Conservation (phyloP, 2,113 vertebrate species). For the Tachysurus vachellii region DNA sequence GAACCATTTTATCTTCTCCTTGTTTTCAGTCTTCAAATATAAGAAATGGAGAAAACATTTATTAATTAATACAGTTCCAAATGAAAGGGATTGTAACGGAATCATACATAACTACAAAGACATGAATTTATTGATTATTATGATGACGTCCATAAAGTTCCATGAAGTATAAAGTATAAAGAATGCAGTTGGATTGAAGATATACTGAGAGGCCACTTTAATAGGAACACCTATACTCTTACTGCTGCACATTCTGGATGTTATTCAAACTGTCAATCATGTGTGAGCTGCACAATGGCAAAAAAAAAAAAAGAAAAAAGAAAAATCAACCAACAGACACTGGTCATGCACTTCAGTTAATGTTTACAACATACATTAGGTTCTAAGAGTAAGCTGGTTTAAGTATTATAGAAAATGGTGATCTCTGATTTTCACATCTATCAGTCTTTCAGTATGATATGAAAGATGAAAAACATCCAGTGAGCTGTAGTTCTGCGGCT, state of each 20-base stretch:
- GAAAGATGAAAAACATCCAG: not conserved
- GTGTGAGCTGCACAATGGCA: not conserved
- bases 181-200: not conserved
- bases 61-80: not conserved
- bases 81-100: not conserved
- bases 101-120: not conserved
- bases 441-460: not conserved
- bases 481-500: not conserved
- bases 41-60: not conserved
- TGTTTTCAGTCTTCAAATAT: slow-evolving; percentile 4
- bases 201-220: not conserved
- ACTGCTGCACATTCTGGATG: not conserved
- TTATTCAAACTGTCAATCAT: not conserved
- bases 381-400: not conserved
- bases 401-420: not conserved
- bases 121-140: not conserved
- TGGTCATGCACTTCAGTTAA: not conserved
- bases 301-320: no score
- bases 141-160: not conserved
- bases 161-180: not conserved
- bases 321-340: no score
- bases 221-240: not conserved
- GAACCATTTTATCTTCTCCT: slow-evolving; percentile 47
- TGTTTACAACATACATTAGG: not conserved
- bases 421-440: not conserved